Evolutionary conservation across 2,888 invertebrate species (phyloP).

Genomic region (Tenthredo notha): DNA sequence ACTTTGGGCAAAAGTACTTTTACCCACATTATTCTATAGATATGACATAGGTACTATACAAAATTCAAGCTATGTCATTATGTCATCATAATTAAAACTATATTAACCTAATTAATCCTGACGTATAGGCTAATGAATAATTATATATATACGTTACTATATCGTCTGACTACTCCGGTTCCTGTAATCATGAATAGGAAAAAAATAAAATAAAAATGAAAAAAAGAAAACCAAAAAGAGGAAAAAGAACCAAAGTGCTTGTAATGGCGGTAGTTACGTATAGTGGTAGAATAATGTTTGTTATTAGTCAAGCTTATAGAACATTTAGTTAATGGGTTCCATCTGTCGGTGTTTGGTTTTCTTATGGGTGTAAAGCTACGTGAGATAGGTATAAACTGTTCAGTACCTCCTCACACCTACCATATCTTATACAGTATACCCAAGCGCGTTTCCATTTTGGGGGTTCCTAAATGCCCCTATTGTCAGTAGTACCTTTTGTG

Average conservation of each 20-base stretch:
- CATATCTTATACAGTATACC: not conserved
- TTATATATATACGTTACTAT: not conserved
- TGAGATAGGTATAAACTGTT: not conserved
- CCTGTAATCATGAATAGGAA: not conserved
- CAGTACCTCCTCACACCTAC: not conserved
- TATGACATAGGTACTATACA: not conserved
- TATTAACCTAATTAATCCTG: not conserved
- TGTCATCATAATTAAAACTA: not conserved
- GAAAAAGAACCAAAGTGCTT: not conserved
- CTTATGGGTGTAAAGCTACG: not conserved
- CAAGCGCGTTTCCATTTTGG: not conserved
- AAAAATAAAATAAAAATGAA: too few relatives aligned
- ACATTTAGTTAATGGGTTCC: slow-evolving; percentile 37
- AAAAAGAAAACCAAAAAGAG: not conserved
- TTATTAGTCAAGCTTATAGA: slow-evolving; percentile 48
- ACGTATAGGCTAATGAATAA: not conserved
- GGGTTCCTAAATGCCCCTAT: slow-evolving; percentile 6
- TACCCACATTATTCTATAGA: too few relatives aligned
- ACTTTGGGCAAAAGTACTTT: too few relatives aligned
- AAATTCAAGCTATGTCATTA: not conserved
- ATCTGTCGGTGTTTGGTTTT: slow-evolving; percentile 26
- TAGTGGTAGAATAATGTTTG: slow-evolving; percentile 29
- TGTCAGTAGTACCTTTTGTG: slow-evolving; percentile 20
- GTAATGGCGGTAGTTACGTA: not conserved
- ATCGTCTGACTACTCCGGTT: not conserved